Percentiles rank a stretch among this genome's conserved stretches.
Evolutionary conservation across 2,888 invertebrate species (phyloP).

Genomic region (Rotaria socialis): DNA sequence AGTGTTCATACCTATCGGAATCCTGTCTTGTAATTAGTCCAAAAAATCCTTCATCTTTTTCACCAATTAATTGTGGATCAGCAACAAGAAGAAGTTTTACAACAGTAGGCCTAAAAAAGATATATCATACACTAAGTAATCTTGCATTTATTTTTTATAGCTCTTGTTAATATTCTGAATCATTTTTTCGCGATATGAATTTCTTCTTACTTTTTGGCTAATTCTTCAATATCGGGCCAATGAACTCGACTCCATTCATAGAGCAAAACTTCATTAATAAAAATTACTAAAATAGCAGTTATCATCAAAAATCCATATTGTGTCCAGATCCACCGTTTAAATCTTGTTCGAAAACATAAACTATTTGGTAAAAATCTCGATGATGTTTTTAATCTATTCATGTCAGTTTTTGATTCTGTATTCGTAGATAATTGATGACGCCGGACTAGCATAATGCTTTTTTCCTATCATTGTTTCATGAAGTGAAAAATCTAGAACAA

Average conservation of each 20-base stretch:
- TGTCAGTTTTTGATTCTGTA: neutral
- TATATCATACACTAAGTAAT: neutral
- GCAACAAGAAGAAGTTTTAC: slow-evolving; percentile 62
- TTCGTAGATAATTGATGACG: neutral
- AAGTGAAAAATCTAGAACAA: neutral
- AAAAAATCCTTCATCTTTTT: slow-evolving; percentile 68
- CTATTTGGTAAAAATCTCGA: neutral
- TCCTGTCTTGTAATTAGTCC: slow-evolving; percentile 77
- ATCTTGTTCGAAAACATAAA: neutral
- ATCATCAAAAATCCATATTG: neutral
- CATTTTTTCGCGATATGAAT: too few relatives aligned
- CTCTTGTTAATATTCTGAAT: too few relatives aligned
- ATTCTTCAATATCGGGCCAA: neutral
- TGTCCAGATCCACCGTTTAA: neutral
- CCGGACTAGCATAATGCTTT: neutral
- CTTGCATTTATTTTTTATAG: too few relatives aligned
- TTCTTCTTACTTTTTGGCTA: neutral
- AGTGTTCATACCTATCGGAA: slow-evolving; percentile 70
- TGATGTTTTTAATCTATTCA: neutral
- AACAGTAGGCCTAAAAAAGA: neutral
- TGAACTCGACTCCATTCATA: neutral
- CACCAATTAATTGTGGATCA: slow-evolving; percentile 87
- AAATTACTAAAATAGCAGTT: neutral
- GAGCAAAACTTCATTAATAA: neutral
- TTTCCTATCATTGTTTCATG: neutral